Evolutionary conservation across 2,797 vertebrate species (phyloP), one percentile per base, ranked within the genome.

Genomic region (Sebastes hubbsi): DNA sequence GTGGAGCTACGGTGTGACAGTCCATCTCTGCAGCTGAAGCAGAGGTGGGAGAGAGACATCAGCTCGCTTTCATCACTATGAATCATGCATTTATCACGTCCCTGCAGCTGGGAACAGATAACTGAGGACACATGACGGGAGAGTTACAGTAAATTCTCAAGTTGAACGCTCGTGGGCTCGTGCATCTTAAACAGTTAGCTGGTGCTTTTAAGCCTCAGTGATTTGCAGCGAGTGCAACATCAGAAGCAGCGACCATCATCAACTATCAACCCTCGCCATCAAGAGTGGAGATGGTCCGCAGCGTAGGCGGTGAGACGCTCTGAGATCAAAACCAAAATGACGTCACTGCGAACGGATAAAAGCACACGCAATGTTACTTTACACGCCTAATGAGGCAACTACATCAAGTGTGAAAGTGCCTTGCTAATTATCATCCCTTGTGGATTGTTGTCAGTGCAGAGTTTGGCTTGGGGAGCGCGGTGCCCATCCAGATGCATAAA

Each of bases 401-500:
- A 20, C 58, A 69, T 81, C 78, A 71, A 67, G 75, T 29, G 62
- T 75, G 82, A 87, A 84, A 82, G 67, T 30, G 56, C 36, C 63
- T 60, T 1, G 49, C 78, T 92, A 91, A 92, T 93, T 91, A 86
- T 64, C 60, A 2, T 89, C 85, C 88, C 87, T 29, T 2, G 78
- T 55, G 91, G 74, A 86, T 75, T 58, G 70, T 77, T 68, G 75
- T 81, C 54, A 65, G 85, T 34, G 80, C 77, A 56, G 76, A 69
- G 66, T 86, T 85, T 75, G 83, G 63, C 69, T 56, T n/a, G 69
- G 67, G 77, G 87, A 85, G 72, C 29, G 8, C 30, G 0, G 25
- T 2, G 80, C 75, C 73, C 36, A 42, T 82, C 86, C 34, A 1
- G 65, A 81, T 49, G 78, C 83, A 89, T 90, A 84, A 85, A 83